Evolutionary conservation across 2,888 invertebrate genomes (phyloP), one percentile per base, ranked within the genome.

Genomic region (Heliconius charithonia): DNA sequence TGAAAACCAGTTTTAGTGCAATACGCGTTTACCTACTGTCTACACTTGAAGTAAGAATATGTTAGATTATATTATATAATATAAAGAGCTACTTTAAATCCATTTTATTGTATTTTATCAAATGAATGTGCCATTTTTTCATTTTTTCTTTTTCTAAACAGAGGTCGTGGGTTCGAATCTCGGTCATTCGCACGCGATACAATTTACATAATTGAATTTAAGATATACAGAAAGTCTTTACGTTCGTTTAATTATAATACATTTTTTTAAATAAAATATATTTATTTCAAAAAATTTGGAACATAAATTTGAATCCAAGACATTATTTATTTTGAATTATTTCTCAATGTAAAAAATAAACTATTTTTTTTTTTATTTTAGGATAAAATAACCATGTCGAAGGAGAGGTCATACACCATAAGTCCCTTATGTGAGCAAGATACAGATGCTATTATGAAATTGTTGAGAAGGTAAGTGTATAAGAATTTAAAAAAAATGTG

Each of bases 401-500:
- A 83, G 75, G 78, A 82, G 56, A 81, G 67, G 41, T 75, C 79
- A 3, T 92, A 87, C 82, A 91, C 89, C 67, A 88, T 95, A 67
- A 91, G 92, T 67, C 86, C 90, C 1, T 85, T 96, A 13, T 85
- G 84, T 62, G 90, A 92, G 27, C 91, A 94, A 75, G 96, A 97
- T 85, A 88, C 89, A 2, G 93, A 95, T 4, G 92, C 89, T 67
- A 93, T 96, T 25, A 90, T 97, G 80, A 88, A 91, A 59, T 95
- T 97, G 86, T 90, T 97, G 2, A 95, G 95, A 84, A 91, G 90
- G 87, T 96, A 95, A 90, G 66, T 72, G 7, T 59, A 9, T n/a
- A 59, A 59, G n/a, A n/a, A n/a, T 59, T 10, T n/a, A 12, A n/a
- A 59, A 59, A 22, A 4, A 3, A n/a, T 2, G 19, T 7, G 7